A percentile compares a stretch with the other conserved stretches of the same genome.
phyloP scores from a whole-genome alignment of 2,888 invertebrate species.

The Ophion ventricosus region DNA sequence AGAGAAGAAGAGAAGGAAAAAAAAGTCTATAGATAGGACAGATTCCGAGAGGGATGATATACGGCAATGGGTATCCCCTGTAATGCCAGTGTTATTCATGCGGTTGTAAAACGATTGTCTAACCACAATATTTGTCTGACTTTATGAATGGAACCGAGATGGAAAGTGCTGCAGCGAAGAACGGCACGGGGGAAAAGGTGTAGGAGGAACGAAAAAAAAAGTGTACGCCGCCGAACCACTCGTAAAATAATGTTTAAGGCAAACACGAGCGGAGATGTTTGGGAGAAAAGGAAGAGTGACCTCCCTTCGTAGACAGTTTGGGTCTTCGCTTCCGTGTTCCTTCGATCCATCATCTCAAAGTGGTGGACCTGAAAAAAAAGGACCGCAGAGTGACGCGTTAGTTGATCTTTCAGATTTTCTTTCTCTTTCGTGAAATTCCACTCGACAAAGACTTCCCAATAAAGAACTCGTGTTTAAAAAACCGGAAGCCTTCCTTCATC shows the following conservation, averaged over 20 bases:
- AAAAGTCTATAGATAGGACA: slow-evolving; percentile 13
- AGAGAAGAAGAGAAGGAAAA: slow-evolving; percentile 43
- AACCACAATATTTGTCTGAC: slow-evolving; percentile 76
- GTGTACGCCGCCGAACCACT: slow-evolving; percentile 44
- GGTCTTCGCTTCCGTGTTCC: slow-evolving; percentile 7
- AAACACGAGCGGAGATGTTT: slow-evolving; percentile 69
- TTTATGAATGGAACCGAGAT: slow-evolving; percentile 71
- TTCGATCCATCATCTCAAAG: slow-evolving; percentile 30
- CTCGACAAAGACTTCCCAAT: neutral
- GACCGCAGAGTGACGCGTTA: neutral
- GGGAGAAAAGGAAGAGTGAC: slow-evolving; percentile 66
- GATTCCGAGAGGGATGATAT: slow-evolving; percentile 43
- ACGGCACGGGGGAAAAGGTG: slow-evolving; percentile 8
- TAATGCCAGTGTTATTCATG: slow-evolving; percentile 45
- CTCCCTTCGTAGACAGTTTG: slow-evolving; percentile 50
- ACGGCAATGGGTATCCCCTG: slow-evolving; percentile 58
- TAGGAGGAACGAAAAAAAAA: slow-evolving; percentile 32
- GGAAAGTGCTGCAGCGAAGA: slow-evolving; percentile 38
- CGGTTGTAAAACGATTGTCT: slow-evolving; percentile 74
- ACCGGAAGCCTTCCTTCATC: slow-evolving; percentile 36
- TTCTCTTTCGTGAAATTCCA: neutral
- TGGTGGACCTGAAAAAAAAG: neutral
- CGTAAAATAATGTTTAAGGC: slow-evolving; percentile 77
- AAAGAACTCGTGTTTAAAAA: slow-evolving; percentile 37
- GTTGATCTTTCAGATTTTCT: slow-evolving; percentile 2